Percentiles rank a stretch among this genome's conserved stretches.
Evolutionary conservation across 2,113 vertebrate genomes (phyloP).

Genomic region (Periophthalmodon schlosseri): DNA sequence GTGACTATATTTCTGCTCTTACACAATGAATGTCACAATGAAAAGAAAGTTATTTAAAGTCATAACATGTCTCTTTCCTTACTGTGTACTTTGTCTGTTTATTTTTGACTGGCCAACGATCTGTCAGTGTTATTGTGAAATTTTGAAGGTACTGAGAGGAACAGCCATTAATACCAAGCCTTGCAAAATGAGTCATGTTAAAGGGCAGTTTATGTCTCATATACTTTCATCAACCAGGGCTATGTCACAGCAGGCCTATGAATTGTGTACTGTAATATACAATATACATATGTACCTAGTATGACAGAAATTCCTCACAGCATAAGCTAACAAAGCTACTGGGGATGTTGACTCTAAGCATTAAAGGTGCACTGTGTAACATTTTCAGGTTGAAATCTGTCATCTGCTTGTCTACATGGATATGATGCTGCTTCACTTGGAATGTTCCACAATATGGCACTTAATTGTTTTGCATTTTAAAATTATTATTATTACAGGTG

Average conservation of each 20-base stretch:
- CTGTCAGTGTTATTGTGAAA: neutral
- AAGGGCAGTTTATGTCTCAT: slow-evolving; percentile 6
- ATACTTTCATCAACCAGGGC: neutral
- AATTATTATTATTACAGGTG: too few species aligned
- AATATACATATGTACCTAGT: neutral
- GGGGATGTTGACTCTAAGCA: neutral
- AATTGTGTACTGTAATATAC: slow-evolving; percentile 1
- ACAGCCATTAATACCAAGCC: neutral
- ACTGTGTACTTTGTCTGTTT: too few species aligned
- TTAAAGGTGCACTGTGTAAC: too few species aligned
- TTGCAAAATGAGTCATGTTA: slow-evolving; percentile 18
- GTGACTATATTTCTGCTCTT: too few species aligned
- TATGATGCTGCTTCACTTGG: neutral
- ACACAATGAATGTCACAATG: too few species aligned
- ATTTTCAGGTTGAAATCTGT: neutral
- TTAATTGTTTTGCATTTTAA: too few species aligned
- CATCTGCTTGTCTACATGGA: neutral
- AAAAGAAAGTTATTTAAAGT: too few species aligned
- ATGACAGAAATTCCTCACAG: neutral
- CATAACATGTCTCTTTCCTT: too few species aligned
- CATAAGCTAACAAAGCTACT: neutral
- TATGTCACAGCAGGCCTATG: neutral
- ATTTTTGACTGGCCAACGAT: too few species aligned
- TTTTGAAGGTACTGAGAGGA: neutral
- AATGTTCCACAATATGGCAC: neutral